phyloP scores from a whole-genome alignment of 1,140 invertebrate genomes.

The Eciton burchellii region DNA sequence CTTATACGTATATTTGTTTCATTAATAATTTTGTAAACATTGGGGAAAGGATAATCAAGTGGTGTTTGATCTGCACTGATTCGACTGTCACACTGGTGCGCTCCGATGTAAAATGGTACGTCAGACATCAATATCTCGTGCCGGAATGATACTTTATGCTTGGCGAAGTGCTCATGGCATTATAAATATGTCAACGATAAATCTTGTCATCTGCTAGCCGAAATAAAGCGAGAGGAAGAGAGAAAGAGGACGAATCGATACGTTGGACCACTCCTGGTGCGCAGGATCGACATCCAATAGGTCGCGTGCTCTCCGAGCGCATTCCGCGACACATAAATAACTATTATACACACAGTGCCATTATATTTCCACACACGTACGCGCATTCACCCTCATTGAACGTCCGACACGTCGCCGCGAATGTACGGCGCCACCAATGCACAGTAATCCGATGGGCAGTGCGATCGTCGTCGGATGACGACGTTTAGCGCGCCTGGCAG shows the following conservation, averaged over 20 bases:
- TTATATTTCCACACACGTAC: conserved; percentile 71
- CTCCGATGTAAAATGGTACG: conserved; percentile 41
- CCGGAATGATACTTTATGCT: conserved; percentile 31
- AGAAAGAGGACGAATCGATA: conserved; percentile 61
- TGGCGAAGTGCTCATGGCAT: conserved; percentile 58
- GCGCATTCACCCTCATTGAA: conserved; percentile 57
- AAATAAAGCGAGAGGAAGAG: background rate
- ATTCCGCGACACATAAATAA: conserved; percentile 78
- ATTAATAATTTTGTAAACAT: background rate
- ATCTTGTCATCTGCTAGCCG: conserved; percentile 64
- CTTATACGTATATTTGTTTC: background rate
- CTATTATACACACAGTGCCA: conserved; percentile 71
- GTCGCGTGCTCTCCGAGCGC: conserved; percentile 21
- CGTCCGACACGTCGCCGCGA: conserved; percentile 9
- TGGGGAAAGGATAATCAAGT: background rate
- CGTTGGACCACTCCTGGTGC: conserved; percentile 20
- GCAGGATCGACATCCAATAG: conserved; percentile 10
- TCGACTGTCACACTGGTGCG: background rate
- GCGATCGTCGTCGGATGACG: conserved; percentile 57
- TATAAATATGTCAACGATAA: conserved; percentile 78
- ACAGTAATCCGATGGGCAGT: conserved; percentile 60
- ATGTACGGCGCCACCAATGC: conserved; percentile 21
- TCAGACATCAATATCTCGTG: conserved; percentile 22
- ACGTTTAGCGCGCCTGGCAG: conserved; percentile 64
- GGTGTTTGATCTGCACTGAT: background rate